These are phyloP conservation scores for Ptiloglossa arizonensis DNA, from an alignment of 1,140 invertebrate genomes.

Conservation along the genomic window DNA sequence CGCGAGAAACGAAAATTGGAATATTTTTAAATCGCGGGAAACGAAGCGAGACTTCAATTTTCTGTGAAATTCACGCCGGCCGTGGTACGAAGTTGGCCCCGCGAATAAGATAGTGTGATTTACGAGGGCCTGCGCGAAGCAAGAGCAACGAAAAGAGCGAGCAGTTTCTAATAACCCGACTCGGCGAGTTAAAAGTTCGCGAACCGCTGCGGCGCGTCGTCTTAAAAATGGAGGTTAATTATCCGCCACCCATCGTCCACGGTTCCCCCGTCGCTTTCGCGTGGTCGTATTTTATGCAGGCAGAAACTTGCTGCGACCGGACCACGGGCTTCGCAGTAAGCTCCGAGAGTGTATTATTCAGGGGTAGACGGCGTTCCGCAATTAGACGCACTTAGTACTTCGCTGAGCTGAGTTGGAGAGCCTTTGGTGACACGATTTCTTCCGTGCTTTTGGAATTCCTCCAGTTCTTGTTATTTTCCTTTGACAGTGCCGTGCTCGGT, in stretches of 20 bases:
- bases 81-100: not conserved
- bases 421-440: not conserved
- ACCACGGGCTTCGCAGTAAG: not conserved
- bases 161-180: conserved; percentile 6
- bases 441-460: not conserved
- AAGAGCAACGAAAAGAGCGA: not conserved
- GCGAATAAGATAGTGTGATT: not conserved
- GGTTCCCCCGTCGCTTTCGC: conserved; percentile 2
- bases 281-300: conserved; percentile 16
- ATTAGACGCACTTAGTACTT: conserved; percentile 27
- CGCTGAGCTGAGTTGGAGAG: not conserved
- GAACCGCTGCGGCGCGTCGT: conserved; percentile 11
- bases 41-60: too few species aligned
- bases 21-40: too few species aligned
- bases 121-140: too few species aligned
- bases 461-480: not conserved
- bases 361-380: conserved; percentile 5
- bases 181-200: conserved; percentile 18
- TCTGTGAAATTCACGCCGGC: not conserved
- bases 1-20: too few species aligned
- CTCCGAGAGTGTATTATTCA: conserved; percentile 15
- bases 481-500: not conserved
- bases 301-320: conserved; percentile 15
- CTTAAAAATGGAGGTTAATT: conserved; percentile 32
- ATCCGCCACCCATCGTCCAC: conserved; percentile 12